A percentile compares a stretch with the other conserved stretches of the same genome.
Conservation (phyloP, 2,797 vertebrate genomes). For the Rhincodon typus region DNA sequence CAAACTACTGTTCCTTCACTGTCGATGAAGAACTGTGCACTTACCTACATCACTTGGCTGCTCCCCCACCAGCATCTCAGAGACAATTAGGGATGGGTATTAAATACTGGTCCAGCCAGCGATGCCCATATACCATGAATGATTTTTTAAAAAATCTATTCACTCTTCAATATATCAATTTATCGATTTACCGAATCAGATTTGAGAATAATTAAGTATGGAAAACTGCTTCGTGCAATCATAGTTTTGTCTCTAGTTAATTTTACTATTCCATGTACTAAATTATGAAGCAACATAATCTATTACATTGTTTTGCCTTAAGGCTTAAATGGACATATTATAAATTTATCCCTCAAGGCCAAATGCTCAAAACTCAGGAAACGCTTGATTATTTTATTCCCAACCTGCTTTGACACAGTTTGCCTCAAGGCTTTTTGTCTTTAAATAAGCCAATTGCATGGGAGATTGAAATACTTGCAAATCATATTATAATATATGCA, state of each 20-base stretch:
- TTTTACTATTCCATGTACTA: neutral
- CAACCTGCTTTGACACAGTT: neutral
- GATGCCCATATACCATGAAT: too few species aligned
- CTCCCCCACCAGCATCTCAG: too few species aligned
- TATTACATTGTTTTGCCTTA: neutral
- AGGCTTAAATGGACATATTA: neutral
- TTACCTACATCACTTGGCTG: too few species aligned
- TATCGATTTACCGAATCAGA: neutral
- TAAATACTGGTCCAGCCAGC: too few species aligned
- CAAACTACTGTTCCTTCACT: too few species aligned
- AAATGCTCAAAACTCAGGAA: neutral
- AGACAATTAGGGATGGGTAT: too few species aligned
- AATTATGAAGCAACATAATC: neutral
- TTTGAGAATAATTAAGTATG: neutral
- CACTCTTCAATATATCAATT: too few species aligned
- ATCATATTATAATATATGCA: neutral
- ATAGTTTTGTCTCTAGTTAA: too few species aligned
- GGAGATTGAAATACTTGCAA: conserved; percentile 15
- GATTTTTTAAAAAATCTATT: neutral
- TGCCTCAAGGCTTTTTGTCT: neutral
- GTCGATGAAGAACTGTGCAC: too few species aligned
- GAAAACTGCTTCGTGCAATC: neutral
- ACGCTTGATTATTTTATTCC: neutral
- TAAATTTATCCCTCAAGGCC: neutral
- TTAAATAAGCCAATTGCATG: neutral